Percentiles rank a stretch among this genome's conserved stretches.
These are phyloP conservation scores for Heliconius charithonia DNA, from an alignment of 2,888 invertebrate species.

Conservation along the genomic window DNA sequence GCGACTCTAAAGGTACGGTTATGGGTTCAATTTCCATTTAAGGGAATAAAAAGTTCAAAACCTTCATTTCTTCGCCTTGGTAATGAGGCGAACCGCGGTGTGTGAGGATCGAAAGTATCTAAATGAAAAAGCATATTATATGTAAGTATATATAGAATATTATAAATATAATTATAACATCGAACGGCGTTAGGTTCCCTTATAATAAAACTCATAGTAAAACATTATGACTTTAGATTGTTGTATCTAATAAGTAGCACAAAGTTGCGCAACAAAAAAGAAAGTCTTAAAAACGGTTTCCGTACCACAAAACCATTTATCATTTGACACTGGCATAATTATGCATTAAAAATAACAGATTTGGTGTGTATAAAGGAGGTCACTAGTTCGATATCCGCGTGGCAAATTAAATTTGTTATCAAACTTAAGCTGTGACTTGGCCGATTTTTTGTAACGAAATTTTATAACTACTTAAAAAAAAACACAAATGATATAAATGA, in stretches of 20 bases:
- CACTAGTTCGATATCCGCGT: slow-evolving; percentile 9
- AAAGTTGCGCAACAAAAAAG: not conserved
- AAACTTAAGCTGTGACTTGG: not conserved
- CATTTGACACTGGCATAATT: slow-evolving; percentile 4
- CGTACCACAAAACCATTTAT: slow-evolving; percentile 2
- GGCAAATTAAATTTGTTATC: not conserved
- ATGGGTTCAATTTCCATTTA: too few species aligned
- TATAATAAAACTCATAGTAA: not conserved
- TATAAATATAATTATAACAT: too few species aligned
- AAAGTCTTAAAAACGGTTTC: not conserved
- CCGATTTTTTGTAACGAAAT: not conserved
- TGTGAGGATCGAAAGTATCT: too few species aligned
- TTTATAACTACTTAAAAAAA: too few species aligned
- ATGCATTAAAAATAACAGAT: not conserved
- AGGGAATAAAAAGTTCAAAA: too few species aligned
- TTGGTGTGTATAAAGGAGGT: not conserved
- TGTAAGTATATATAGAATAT: too few species aligned
- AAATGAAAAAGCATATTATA: too few species aligned
- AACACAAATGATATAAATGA: too few species aligned
- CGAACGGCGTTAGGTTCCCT: too few species aligned
- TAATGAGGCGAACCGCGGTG: too few species aligned
- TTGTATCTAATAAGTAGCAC: slow-evolving; percentile 3
- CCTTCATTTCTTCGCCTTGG: too few species aligned
- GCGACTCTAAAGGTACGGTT: too few species aligned
- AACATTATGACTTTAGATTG: not conserved